Base-by-base conservation (phyloP, 2,113 vertebrate species). In the Entelurus aequoreus region DNA sequence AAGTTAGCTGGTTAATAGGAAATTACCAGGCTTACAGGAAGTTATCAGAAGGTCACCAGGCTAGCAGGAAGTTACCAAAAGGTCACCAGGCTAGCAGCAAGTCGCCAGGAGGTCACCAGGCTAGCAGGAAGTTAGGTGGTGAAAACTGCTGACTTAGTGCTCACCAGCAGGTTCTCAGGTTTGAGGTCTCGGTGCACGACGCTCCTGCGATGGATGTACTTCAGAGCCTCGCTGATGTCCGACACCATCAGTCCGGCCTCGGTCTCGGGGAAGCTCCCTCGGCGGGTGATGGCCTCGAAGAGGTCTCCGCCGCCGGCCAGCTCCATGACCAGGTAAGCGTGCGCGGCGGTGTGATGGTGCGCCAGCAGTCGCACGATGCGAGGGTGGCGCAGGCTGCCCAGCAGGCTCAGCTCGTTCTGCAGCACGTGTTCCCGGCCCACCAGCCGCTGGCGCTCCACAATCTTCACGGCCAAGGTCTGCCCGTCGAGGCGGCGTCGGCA, bases 111-210 rank as follows among this genome's bases (percentile, higher is more conserved):
- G 19, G 19, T 19, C 19, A 28, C 42, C 42, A 4, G 10, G 42
- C 42, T 46, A 46, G 12, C 2, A 1, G 21, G 21, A 15, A 13
- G 13, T 13, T 14, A 4, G 28, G 28, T 28, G 28, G 28, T 28
- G 21, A 28, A 28, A 28, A 28, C 28, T 28, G 28, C 28, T 28
- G 28, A 28, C 28, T 60, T 48, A 6, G 14, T 8, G 42, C 94
- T 92, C 84, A 98, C 97, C 91, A 99, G 75, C 13, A 99, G 90
- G 75, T 99, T 99, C 70, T 99, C 97, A 4, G 97, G 97, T 87
- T 99, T 99, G 65, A 99, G 89, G 65, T 99, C 97, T 63, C 97
- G 88, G 83, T 99, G 97, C 60, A 95, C 94, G 2, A 99, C 95
- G 65, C 86, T 92, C 86, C 92, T 95, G 83, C 84, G 80, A 35